phyloP scores from a whole-genome alignment of 2,888 invertebrate species.

The Drosophila fungiperda region DNA sequence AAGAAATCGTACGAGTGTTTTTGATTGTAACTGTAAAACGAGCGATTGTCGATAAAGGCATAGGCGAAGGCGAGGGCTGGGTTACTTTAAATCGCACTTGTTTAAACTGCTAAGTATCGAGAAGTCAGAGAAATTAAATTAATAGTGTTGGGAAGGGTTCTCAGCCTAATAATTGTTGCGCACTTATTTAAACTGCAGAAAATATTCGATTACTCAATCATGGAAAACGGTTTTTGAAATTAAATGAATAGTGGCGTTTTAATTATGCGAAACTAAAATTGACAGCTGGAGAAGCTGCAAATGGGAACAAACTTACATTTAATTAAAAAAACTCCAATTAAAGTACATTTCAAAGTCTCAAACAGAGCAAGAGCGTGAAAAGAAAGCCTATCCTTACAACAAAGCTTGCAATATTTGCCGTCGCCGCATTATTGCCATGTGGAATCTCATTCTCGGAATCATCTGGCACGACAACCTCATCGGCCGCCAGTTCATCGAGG shows the following conservation, averaged over 20 bases:
- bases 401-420: conserved; percentile 41
- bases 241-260: conserved; percentile 32
- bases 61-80: conserved; percentile 23
- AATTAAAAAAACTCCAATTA: conserved; percentile 27
- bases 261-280: conserved; percentile 28
- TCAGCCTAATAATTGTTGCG: not conserved
- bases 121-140: conserved; percentile 1
- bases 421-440: conserved; percentile 76
- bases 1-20: conserved; percentile 14
- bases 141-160: conserved; percentile 17
- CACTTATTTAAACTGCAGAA: conserved; percentile 10
- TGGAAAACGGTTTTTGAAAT: conserved; percentile 7
- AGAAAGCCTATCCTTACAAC: conserved; percentile 34
- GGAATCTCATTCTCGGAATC: conserved; percentile 84
- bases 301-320: conserved; percentile 35
- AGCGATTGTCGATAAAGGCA: not conserved
- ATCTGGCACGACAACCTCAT: conserved; percentile 81
- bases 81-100: conserved; percentile 2
- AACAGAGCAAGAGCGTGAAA: conserved; percentile 40
- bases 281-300: conserved; percentile 12
- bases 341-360: conserved; percentile 38
- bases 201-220: conserved; percentile 1
- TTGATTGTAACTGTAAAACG: conserved; percentile 15
- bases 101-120: conserved; percentile 9
- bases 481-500: conserved; percentile 84